Percentiles rank a stretch among this genome's conserved stretches.
Conservation (phyloP, 2,113 vertebrate species). For the Oryzias woworae region DNA sequence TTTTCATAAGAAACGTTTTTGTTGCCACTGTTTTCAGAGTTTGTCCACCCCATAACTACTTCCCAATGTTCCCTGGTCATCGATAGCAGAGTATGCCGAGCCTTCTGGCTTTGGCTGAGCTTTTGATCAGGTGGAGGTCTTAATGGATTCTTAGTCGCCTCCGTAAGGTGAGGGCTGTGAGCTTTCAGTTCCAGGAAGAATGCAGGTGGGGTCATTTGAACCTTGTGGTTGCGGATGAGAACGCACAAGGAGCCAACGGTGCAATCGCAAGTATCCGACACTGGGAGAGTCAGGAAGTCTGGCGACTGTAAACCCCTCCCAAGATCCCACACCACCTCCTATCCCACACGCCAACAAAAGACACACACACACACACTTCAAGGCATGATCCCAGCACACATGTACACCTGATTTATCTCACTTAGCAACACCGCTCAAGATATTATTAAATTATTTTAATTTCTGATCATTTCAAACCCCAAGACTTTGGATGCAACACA, state of each 20-base stretch:
- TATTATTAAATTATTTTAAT: no score
- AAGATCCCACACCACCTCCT: constrained; percentile 1
- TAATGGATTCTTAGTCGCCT: constrained; percentile 76
- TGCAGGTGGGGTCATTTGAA: constrained; percentile 81
- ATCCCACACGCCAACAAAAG: neutral
- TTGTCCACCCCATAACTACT: constrained; percentile 80
- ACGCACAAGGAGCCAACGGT: constrained; percentile 75
- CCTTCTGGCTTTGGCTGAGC: constrained; percentile 62
- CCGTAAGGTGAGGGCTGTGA: constrained; percentile 64
- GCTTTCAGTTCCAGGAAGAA: constrained; percentile 58
- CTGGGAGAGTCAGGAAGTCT: constrained; percentile 88
- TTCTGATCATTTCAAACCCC: no score
- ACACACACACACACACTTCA: constrained; percentile 8
- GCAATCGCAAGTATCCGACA: constrained; percentile 80
- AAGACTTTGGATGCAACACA: no score
- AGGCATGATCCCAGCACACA: constrained; percentile 14
- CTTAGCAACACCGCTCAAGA: neutral
- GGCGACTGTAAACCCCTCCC: constrained; percentile 80
- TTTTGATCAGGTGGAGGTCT: constrained; percentile 79
- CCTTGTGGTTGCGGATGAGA: constrained; percentile 85
- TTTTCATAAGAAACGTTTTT: constrained; percentile 70
- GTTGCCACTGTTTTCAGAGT: constrained; percentile 78
- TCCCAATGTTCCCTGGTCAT: constrained; percentile 72
- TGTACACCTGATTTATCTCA: constrained; percentile 1
- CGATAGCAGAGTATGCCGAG: constrained; percentile 78